Conservation (phyloP, 2,113 vertebrate species). For the Lipotes vexillifer region DNA sequence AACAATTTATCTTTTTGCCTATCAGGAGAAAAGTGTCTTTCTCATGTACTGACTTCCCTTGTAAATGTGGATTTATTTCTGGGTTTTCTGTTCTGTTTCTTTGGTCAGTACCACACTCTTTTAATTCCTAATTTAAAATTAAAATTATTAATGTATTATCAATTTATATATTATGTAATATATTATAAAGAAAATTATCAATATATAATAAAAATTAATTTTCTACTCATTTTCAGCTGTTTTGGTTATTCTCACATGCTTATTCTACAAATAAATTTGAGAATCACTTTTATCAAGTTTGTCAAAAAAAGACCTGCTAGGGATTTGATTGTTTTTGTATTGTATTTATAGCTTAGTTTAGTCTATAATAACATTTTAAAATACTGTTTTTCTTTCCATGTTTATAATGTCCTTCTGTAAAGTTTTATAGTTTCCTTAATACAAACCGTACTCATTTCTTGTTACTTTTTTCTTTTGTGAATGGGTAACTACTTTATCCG, state of each 20-base stretch:
- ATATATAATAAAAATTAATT: neutral
- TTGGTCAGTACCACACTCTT: neutral
- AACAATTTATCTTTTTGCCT: neutral
- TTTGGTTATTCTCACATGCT: neutral
- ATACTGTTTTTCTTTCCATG: neutral
- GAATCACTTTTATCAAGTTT: neutral
- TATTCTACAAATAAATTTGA: neutral
- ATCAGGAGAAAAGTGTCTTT: neutral
- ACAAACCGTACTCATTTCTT: neutral
- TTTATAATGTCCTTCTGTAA: neutral
- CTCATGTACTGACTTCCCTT: neutral
- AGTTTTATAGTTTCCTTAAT: neutral
- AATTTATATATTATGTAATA: neutral
- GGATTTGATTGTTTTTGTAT: neutral
- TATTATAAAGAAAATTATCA: neutral
- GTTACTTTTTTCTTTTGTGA: neutral
- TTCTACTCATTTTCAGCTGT: constrained; percentile 1
- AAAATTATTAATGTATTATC: neutral
- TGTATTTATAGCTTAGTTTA: neutral
- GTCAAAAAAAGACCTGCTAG: neutral
- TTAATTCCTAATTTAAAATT: constrained; percentile 17
- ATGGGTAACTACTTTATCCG: neutral
- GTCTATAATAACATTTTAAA: neutral
- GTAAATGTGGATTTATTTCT: neutral
- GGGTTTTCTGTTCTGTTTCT: constrained; percentile 20